A percentile compares a stretch with the other conserved stretches of the same genome.
phyloP scores from a whole-genome alignment of 2,888 invertebrate genomes.

The Brachyptera putata region DNA sequence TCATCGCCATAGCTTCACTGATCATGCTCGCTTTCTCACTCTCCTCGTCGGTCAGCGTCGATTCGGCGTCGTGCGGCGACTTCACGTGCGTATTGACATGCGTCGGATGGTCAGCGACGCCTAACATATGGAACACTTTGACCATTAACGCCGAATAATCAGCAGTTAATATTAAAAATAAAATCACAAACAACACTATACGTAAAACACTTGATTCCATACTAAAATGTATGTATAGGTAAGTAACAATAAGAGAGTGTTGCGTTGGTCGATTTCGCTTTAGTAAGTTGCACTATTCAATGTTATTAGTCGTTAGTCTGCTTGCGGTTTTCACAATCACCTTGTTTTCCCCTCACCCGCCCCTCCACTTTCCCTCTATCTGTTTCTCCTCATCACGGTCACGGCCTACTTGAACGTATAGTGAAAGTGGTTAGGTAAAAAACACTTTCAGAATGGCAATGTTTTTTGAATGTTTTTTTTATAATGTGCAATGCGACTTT shows the following conservation, averaged over 20 bases:
- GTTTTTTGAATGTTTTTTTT: not conserved
- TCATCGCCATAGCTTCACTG: constrained; percentile 16
- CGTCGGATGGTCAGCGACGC: constrained; percentile 41
- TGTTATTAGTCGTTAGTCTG: too few relatives aligned
- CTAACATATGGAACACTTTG: constrained; percentile 46
- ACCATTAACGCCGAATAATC: constrained; percentile 49
- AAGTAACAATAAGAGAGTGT: not conserved
- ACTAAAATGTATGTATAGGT: too few relatives aligned
- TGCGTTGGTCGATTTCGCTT: not conserved
- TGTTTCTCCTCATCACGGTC: not conserved
- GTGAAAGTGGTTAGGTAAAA: constrained; percentile 7
- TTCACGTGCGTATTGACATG: not conserved
- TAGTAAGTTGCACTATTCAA: not conserved
- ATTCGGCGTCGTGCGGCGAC: constrained; percentile 37
- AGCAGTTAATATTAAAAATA: constrained; percentile 53
- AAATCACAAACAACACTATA: constrained; percentile 51
- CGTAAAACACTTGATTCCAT: constrained; percentile 43
- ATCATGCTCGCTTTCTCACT: constrained; percentile 37
- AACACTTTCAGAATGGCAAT: not conserved
- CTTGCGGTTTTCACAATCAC: not conserved
- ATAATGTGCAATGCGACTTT: not conserved
- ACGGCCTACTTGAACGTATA: not conserved
- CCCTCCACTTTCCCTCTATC: not conserved
- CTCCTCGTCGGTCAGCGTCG: constrained; percentile 36
- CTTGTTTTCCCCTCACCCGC: not conserved